Conservation (phyloP, 2,888 invertebrate genomes). For the Cephus nigrinus region DNA sequence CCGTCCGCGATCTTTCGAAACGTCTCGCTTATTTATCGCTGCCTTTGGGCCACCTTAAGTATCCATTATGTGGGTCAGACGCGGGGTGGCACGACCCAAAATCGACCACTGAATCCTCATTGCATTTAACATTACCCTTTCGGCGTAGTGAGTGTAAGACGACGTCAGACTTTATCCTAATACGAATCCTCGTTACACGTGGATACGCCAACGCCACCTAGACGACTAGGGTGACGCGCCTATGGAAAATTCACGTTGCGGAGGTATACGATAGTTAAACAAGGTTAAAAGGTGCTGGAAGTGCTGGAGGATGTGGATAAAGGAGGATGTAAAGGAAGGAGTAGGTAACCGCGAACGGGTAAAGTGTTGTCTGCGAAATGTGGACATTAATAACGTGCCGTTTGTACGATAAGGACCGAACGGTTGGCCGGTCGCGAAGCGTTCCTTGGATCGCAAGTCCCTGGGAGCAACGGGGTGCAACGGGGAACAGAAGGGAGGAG, state of each 20-base stretch:
- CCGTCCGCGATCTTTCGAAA: not conserved
- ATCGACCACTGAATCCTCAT: not conserved
- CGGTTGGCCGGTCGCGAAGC: constrained; percentile 33
- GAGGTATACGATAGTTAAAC: not conserved
- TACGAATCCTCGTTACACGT: not conserved
- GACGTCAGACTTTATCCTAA: not conserved
- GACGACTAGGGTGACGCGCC: not conserved
- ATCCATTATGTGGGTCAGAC: not conserved
- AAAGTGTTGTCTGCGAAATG: constrained; percentile 27
- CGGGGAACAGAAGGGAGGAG: not conserved
- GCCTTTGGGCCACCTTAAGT: constrained; percentile 1
- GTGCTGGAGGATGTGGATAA: not conserved
- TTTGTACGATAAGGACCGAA: constrained; percentile 7
- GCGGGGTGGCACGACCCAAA: not conserved
- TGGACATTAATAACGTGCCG: constrained; percentile 36
- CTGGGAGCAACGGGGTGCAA: not conserved
- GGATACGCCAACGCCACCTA: not conserved
- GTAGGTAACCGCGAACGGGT: not conserved
- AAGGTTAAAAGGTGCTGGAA: not conserved
- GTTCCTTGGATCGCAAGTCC: not conserved
- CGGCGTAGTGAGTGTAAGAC: not conserved
- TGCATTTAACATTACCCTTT: not conserved
- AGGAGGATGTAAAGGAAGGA: not conserved
- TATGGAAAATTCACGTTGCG: not conserved
- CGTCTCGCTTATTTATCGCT: not conserved